phyloP scores from a whole-genome alignment of 2,888 invertebrate genomes.

The Malthinus flaveolus region DNA sequence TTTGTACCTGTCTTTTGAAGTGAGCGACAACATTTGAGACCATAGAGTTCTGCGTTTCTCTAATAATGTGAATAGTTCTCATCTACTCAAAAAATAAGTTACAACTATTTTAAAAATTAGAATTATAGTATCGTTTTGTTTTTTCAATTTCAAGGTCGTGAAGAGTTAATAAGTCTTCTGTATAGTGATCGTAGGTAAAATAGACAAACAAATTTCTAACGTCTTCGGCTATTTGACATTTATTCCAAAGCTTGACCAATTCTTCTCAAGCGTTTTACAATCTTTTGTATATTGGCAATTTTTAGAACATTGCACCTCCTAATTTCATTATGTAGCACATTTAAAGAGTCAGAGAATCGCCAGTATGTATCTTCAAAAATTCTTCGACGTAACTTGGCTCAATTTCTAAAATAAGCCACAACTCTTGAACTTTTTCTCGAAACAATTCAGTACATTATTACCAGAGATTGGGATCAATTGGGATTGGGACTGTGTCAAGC shows the following conservation, averaged over 20 bases:
- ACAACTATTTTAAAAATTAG: constrained; percentile 62
- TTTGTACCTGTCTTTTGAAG: constrained; percentile 81
- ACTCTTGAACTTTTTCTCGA: constrained; percentile 62
- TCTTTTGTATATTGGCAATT: constrained; percentile 71
- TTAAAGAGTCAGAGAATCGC: constrained; percentile 61
- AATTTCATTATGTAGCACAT: constrained; percentile 69
- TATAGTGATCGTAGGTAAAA: constrained; percentile 69
- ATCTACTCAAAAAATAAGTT: constrained; percentile 49
- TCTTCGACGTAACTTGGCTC: constrained; percentile 64
- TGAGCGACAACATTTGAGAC: constrained; percentile 74
- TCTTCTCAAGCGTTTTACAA: constrained; percentile 72
- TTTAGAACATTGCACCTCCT: constrained; percentile 75
- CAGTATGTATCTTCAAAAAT: constrained; percentile 65
- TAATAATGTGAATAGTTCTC: constrained; percentile 68
- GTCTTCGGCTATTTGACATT: constrained; percentile 68
- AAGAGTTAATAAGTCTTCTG: constrained; percentile 76
- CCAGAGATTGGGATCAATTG: too few relatives aligned
- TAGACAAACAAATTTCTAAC: constrained; percentile 67
- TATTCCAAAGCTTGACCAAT: constrained; percentile 75
- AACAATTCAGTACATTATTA: too few relatives aligned
- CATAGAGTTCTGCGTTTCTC: constrained; percentile 71
- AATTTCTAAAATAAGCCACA: constrained; percentile 79
- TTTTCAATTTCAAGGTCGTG: constrained; percentile 79
- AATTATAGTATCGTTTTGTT: constrained; percentile 66
- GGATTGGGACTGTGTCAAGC: too few relatives aligned